Base-by-base conservation (phyloP, 2,113 vertebrate genomes). In the Engraulis encrasicolus region DNA sequence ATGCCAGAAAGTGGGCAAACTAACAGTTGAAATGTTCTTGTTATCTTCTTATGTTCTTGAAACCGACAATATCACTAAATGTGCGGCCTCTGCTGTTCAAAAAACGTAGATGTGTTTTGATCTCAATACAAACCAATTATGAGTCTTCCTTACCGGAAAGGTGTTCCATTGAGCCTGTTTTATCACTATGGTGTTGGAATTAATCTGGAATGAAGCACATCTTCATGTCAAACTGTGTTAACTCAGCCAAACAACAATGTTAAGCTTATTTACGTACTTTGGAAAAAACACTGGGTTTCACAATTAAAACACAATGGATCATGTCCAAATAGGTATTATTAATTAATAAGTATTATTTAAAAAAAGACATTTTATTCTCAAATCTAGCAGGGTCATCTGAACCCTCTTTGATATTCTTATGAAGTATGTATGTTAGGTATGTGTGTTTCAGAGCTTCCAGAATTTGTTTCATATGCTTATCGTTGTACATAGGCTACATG, bases 381-480 rank as follows among this genome's bases (percentile, higher is more conserved):
- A 66, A 66, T 15, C 27, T 36, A 12, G 66, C 11, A 15, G 66
- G 23, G 31, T 74, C 66, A 74, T 4, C 34, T 23, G 14, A 74
- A 34, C 14, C 66, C 66, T 34, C 15, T 17, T 34, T 5, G 14
- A 15, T 34, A 74, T 14, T 74, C 27, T 14, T 74, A 74, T 27
- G 7, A 66, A 66, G 23, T 66, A 66, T 66, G 58, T 66, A 66
- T 66, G 58, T 7, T n/a, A 23, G 23, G 54, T 58, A 27, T 12
- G 58, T n/a, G 27, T 78, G 79, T 84, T 48, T 50, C 54, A 50
- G 78, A 79, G 34, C 40, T n/a, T n/a, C n/a, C n/a, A n/a, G n/a
- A n/a, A n/a, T n/a, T n/a, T n/a, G 50, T 66, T 81, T 58, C 58
- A 49, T 77, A 20, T 79, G 79, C 23, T 74, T 74, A 74, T 74